Conservation (phyloP, 2,888 invertebrate species). For the Baronia brevicornis region DNA sequence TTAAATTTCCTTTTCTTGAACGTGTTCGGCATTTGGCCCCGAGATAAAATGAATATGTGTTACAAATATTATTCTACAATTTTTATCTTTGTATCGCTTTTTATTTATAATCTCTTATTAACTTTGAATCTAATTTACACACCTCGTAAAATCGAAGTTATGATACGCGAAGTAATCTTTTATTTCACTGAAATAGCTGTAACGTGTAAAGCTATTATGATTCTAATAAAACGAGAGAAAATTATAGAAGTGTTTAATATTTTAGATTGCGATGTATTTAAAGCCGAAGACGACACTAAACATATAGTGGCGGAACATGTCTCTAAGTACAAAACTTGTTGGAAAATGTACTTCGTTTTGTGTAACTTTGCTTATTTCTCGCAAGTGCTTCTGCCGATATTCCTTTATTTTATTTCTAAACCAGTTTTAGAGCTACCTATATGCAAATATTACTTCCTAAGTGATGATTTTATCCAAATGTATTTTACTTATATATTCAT, state of each 20-base stretch:
- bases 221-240: constrained; percentile 37
- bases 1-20: constrained; percentile 11
- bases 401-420: constrained; percentile 31
- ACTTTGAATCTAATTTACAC: constrained; percentile 45
- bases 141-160: constrained; percentile 41
- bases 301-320: constrained; percentile 31
- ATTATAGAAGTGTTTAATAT: constrained; percentile 37
- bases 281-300: constrained; percentile 31
- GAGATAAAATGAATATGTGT: constrained; percentile 3
- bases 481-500: constrained; percentile 39
- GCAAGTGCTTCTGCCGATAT: constrained; percentile 34
- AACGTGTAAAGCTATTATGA: constrained; percentile 37
- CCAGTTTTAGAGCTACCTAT: constrained; percentile 41
- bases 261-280: constrained; percentile 42
- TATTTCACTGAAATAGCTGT: constrained; percentile 28
- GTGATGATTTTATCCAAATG: constrained; percentile 30
- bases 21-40: constrained; percentile 10
- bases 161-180: constrained; percentile 44
- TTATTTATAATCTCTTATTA: constrained; percentile 31
- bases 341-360: constrained; percentile 27
- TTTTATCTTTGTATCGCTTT: constrained; percentile 5
- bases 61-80: constrained; percentile 8
- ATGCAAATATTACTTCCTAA: constrained; percentile 54
- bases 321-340: constrained; percentile 30
- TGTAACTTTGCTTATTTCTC: constrained; percentile 33